A percentile compares a stretch with the other conserved stretches of the same genome.
Conservation (phyloP, 2,888 invertebrate genomes). For the Zaprionus obscuricornis region DNA sequence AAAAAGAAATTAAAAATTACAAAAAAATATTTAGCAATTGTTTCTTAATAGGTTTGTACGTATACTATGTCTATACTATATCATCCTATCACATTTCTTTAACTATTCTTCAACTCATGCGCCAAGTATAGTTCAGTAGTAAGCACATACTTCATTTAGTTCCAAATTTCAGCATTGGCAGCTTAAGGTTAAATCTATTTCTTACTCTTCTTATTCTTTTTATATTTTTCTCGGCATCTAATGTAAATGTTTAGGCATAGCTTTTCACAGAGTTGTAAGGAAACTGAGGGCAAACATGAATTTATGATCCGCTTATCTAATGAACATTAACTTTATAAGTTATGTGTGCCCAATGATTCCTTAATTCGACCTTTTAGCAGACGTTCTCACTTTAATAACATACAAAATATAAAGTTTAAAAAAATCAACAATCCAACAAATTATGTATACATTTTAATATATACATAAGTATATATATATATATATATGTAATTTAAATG, state of each 20-base stretch:
- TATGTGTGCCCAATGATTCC: slow-evolving; percentile 36
- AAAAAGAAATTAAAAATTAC: slow-evolving; percentile 37
- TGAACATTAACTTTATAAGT: slow-evolving; percentile 1
- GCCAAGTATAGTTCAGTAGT: slow-evolving; percentile 6
- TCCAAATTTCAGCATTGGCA: slow-evolving; percentile 31
- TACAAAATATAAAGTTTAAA: slow-evolving; percentile 43
- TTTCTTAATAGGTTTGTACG: slow-evolving; percentile 73
- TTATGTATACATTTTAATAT: slow-evolving; percentile 71
- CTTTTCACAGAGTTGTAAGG: slow-evolving; percentile 38
- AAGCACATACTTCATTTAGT: slow-evolving; percentile 2
- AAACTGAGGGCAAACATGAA: slow-evolving; percentile 9
- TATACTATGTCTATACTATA: slow-evolving; percentile 44
- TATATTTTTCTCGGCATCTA: slow-evolving; percentile 40
- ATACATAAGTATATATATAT: slow-evolving; percentile 60
- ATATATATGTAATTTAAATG: slow-evolving; percentile 60
- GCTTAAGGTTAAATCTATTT: slow-evolving; percentile 20
- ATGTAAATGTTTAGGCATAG: slow-evolving; percentile 66
- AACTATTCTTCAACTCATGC: slow-evolving; percentile 35
- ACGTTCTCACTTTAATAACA: slow-evolving; percentile 59
- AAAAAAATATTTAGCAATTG: slow-evolving; percentile 53
- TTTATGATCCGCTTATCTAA: slow-evolving; percentile 13
- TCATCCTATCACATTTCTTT: slow-evolving; percentile 47
- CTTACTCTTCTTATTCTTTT: neutral
- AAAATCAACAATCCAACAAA: slow-evolving; percentile 54
- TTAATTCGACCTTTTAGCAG: slow-evolving; percentile 60